These are phyloP conservation scores for Danio tinwini DNA, from an alignment of 2,797 vertebrate genomes.

Conservation along the genomic window DNA sequence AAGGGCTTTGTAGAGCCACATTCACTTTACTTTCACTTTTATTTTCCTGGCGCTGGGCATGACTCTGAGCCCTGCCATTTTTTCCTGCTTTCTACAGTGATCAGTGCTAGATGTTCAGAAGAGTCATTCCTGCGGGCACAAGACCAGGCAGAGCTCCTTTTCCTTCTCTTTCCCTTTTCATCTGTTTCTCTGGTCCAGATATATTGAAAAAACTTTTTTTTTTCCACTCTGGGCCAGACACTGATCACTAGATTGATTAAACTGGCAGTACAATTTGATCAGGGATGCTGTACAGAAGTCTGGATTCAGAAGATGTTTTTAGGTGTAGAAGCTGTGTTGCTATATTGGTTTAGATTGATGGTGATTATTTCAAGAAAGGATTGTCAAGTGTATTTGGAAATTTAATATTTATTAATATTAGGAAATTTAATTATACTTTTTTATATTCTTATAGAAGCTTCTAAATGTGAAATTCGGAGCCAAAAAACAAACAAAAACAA, in stretches of 20 bases:
- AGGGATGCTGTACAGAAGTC: too few species aligned
- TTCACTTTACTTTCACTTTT: conserved; percentile 33
- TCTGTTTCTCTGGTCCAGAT: conserved; percentile 25
- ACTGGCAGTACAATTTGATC: not conserved
- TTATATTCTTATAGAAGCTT: not conserved
- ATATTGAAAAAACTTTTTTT: conserved; percentile 16
- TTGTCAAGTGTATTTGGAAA: too few species aligned
- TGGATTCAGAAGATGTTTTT: not conserved
- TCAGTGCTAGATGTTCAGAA: conserved; percentile 1
- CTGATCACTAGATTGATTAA: not conserved
- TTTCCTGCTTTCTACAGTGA: not conserved
- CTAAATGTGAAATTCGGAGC: too few species aligned
- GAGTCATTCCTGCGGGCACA: conserved; percentile 20
- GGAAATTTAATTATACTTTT: not conserved
- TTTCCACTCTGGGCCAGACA: not conserved
- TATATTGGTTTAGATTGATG: not conserved
- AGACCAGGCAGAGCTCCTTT: not conserved
- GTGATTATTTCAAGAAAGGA: not conserved
- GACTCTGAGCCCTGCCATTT: not conserved
- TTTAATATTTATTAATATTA: too few species aligned
- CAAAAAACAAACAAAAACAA: too few species aligned
- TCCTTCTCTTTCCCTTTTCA: not conserved
- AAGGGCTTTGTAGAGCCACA: conserved; percentile 11
- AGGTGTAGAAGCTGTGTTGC: not conserved
- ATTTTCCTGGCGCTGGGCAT: conserved; percentile 13